phyloP scores from a whole-genome alignment of 2,113 vertebrate species.

The Prunella fulvescens region DNA sequence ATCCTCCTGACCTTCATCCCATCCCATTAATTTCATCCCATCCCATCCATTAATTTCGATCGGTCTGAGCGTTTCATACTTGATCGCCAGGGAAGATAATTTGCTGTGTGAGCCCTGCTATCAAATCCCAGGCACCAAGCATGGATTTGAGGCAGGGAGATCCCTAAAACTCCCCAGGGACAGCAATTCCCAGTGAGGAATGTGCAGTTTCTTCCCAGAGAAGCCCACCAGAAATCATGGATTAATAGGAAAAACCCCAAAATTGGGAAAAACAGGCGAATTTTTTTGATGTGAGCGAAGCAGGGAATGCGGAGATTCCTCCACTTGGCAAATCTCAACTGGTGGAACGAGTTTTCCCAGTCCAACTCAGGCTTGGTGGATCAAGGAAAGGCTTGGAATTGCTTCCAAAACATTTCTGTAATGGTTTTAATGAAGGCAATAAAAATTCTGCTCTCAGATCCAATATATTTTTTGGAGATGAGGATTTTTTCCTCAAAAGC shows the following conservation, averaged over 20 bases:
- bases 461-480: fast-evolving
- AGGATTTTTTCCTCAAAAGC: not conserved
- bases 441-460: not conserved
- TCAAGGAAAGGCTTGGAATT: not conserved
- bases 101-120: not conserved
- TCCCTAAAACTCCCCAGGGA: not conserved
- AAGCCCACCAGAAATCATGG: not conserved
- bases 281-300: fast-evolving
- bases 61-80: not conserved
- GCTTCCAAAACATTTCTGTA: not conserved
- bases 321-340: not conserved
- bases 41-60: not conserved
- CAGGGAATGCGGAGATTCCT: not conserved
- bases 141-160: not conserved
- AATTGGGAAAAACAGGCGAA: fast-evolving
- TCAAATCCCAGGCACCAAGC: not conserved
- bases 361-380: not conserved
- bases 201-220: not conserved
- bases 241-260: not conserved
- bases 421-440: not conserved
- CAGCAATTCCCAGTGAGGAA: not conserved
- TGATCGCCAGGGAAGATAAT: not conserved
- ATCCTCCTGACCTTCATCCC: not conserved
- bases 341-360: not conserved
- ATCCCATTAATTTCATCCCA: not conserved